phyloP scores from a whole-genome alignment of 2,888 invertebrate species.

The Euspilapteryx auroguttella region DNA sequence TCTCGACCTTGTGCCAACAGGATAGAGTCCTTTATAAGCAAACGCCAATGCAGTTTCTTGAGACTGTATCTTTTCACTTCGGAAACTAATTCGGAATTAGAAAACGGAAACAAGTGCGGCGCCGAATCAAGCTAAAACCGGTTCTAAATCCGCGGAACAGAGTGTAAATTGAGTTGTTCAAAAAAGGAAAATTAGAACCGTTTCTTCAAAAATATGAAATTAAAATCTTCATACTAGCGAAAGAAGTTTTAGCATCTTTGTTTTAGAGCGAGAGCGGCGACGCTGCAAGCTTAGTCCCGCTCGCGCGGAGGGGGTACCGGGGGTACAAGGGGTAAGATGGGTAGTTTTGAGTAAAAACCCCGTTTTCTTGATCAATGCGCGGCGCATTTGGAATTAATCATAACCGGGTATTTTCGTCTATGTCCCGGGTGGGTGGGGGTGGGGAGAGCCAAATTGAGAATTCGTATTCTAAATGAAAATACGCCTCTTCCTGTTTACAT shows the following conservation, averaged over 20 bases:
- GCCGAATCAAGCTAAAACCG: conserved; percentile 7
- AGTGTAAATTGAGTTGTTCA: no score
- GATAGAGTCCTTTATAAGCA: no score
- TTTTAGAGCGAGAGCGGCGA: conserved; percentile 55
- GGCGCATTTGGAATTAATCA: conserved; percentile 60
- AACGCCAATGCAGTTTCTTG: no score
- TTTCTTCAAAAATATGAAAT: conserved; percentile 62
- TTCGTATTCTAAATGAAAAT: conserved; percentile 62
- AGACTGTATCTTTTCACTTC: conserved; percentile 62
- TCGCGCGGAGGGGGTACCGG: conserved; percentile 22
- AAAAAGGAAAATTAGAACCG: conserved; percentile 46
- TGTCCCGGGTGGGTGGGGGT: conserved; percentile 22
- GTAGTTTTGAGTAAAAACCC: conserved; percentile 60
- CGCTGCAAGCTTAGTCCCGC: conserved; percentile 51
- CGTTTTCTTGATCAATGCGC: conserved; percentile 59
- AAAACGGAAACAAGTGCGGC: conserved; percentile 50
- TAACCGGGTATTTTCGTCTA: conserved; percentile 62
- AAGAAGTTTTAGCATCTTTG: conserved; percentile 63
- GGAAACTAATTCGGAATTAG: conserved; percentile 59
- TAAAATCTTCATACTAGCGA: conserved; percentile 63
- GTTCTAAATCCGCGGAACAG: conserved; percentile 14
- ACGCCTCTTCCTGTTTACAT: conserved; percentile 60
- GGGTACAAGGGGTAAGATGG: conserved; percentile 41
- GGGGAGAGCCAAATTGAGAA: conserved; percentile 20
- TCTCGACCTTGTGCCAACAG: no score